A percentile compares a stretch with the other conserved stretches of the same genome.
Conservation (phyloP, 2,797 vertebrate genomes). For the Hipposideros larvatus region DNA sequence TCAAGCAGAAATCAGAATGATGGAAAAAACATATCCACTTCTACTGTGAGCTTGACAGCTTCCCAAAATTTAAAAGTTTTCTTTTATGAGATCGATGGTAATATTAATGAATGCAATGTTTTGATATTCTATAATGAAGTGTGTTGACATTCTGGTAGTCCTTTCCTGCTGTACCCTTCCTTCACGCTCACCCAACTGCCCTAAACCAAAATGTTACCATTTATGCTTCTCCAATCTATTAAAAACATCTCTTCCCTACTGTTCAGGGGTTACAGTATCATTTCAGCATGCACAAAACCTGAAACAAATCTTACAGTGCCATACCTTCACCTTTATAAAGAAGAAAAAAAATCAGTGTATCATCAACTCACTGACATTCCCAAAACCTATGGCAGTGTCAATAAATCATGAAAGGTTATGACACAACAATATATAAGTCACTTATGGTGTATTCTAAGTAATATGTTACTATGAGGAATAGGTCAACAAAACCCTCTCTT, state of each 20-base stretch:
- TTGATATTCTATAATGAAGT: not conserved
- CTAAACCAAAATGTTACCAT: not conserved
- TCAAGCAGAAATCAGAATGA: constrained; percentile 1
- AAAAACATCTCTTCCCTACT: constrained; percentile 25
- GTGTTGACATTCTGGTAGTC: not conserved
- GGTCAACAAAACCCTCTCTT: not conserved
- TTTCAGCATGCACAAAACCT: constrained; percentile 22
- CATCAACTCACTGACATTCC: not conserved
- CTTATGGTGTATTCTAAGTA: not conserved
- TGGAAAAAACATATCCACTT: not conserved
- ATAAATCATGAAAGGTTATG: not conserved
- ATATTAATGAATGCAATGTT: constrained; percentile 25
- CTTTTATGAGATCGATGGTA: not conserved
- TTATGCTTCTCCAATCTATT: constrained; percentile 5
- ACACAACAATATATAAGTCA: not conserved
- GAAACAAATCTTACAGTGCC: not conserved
- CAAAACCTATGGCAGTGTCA: not conserved
- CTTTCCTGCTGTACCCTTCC: not conserved
- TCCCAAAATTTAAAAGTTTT: not conserved
- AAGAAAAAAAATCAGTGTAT: not conserved
- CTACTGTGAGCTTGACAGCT: not conserved
- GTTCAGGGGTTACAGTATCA: not conserved
- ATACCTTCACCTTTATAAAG: not conserved
- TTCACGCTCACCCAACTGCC: not conserved
- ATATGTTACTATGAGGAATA: not conserved